These are phyloP conservation scores for Cassiopea andromeda DNA, from an alignment of 30 jellyfish, hydroid and myxozoan species.

Conservation along the genomic window DNA sequence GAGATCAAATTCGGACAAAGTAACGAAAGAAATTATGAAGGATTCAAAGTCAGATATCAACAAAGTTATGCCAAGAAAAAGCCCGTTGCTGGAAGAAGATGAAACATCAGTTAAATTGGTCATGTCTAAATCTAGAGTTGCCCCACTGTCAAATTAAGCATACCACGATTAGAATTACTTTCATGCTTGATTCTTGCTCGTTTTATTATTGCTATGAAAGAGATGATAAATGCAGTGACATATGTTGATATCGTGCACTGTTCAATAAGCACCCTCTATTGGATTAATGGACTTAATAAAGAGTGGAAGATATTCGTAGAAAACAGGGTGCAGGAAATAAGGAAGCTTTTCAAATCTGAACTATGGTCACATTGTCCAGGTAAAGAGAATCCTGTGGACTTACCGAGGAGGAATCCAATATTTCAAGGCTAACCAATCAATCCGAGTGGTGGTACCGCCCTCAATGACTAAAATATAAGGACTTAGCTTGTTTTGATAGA, in stretches of 20 bases:
- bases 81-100: conserved; percentile 3
- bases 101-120: conserved; percentile 33
- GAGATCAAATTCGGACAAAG: conserved; percentile 62
- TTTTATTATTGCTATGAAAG: conserved; percentile 10
- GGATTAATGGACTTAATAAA: conserved; percentile 34
- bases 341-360: conserved; percentile 12
- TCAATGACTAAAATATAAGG: not conserved
- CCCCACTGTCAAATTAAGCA: conserved; percentile 24
- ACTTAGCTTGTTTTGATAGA: too few relatives aligned
- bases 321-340: conserved; percentile 40
- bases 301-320: conserved; percentile 34
- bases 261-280: conserved; percentile 37
- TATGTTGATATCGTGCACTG: conserved; percentile 8
- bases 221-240: not conserved
- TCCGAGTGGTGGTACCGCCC: conserved; percentile 21
- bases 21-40: not conserved
- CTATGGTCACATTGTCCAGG: conserved; percentile 29
- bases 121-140: conserved; percentile 14
- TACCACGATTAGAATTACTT: conserved; percentile 11
- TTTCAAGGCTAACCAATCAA: conserved; percentile 4
- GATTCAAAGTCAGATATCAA: not conserved
- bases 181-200: conserved; percentile 50
- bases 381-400: conserved; percentile 23
- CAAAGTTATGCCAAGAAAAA: too few relatives aligned
- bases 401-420: conserved; percentile 20